Percentiles rank a stretch among this genome's conserved stretches.
Evolutionary conservation across 2,113 vertebrate genomes (phyloP).

Genomic region (Pachyramphus minor): DNA sequence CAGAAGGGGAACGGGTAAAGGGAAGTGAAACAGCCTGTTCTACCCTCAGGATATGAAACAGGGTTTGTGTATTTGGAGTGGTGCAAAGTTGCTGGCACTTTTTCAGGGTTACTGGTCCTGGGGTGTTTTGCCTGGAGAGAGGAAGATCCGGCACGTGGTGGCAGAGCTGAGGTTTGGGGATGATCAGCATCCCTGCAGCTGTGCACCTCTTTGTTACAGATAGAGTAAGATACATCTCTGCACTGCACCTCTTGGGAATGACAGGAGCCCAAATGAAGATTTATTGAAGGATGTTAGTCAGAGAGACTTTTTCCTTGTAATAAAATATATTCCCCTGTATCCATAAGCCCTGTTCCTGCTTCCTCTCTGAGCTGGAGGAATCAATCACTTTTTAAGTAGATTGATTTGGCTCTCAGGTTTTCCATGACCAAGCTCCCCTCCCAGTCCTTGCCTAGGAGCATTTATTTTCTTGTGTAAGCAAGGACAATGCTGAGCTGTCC

Average conservation of each 20-base stretch:
- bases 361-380: not conserved
- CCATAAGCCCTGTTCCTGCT: not conserved
- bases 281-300: not conserved
- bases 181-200: not conserved
- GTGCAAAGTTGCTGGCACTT: not conserved
- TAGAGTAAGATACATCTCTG: not conserved
- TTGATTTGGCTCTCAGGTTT: constrained; percentile 29
- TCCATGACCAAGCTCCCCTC: not conserved
- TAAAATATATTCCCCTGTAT: not conserved
- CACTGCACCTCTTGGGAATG: not conserved
- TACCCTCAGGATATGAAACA: not conserved
- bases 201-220: not conserved
- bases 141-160: not conserved
- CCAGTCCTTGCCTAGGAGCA: not conserved
- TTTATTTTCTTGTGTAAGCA: not conserved
- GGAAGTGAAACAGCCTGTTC: not conserved
- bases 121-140: not conserved
- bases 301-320: not conserved
- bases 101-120: not conserved
- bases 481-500: constrained; percentile 14
- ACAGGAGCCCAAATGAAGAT: not conserved
- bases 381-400: not conserved
- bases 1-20: not conserved
- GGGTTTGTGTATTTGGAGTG: not conserved
- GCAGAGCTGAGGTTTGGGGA: not conserved